Evolutionary conservation across 1,140 invertebrate species (phyloP), one percentile per base, ranked within the genome.

Genomic region (Thalassaphorura encarpata): DNA sequence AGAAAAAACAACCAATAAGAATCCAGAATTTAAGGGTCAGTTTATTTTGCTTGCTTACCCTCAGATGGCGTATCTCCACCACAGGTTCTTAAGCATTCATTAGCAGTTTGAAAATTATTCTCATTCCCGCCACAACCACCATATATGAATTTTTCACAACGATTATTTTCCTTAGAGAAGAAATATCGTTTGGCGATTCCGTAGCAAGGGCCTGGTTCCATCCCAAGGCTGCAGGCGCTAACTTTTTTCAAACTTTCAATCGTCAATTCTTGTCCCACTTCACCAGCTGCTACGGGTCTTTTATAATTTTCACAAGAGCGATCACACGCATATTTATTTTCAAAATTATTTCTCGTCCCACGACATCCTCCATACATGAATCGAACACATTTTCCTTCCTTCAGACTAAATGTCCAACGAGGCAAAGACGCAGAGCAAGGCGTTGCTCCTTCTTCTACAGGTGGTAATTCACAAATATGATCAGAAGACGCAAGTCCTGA

Each of bases 111-210:
- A 58, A 72, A 72, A 42, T 66, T 66, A 49, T 73, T 73, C 3
- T 59, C 62, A 55, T 72, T 73, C 8, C 69, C 71, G 3, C 66
- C 60, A 55, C 71, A 73, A 3, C 72, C 61, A 4, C 48, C 39
- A 19, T 31, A 58, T n/a, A 31, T 33, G 33, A 58, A 58, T 16
- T 29, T 28, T 51, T 63, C 55, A 45, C 66, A 67, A 8, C 58
- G 49, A 43, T 62, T 61, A 15, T 56, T 66, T 24, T 61, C 54
- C 26, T 46, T 27, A 31, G 56, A 52, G 41, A 54, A 64, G 26
- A 33, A 54, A 41, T 51, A 64, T 21, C 49, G 53, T 48, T 57
- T 21, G 11, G 42, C 26, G 21, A 23, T 16, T 1, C 31, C 60
- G n/a, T 36, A 62, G 45, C 59, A 64, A 19, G 36, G 19, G 18